Conservation (phyloP, 2,797 vertebrate genomes). For the Falco peregrinus region DNA sequence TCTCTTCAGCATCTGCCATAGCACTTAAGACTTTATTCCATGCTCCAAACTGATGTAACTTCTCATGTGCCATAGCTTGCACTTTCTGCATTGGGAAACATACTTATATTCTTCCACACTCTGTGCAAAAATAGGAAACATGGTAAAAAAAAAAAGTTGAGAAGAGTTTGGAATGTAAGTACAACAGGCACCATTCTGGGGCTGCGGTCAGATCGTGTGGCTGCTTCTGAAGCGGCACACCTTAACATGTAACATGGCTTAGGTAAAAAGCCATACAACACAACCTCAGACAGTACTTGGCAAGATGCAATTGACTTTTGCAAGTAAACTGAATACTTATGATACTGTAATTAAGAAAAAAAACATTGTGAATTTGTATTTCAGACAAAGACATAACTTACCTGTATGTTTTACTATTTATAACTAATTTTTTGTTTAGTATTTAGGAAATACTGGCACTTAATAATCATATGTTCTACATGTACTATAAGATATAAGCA, state of each 20-base stretch:
- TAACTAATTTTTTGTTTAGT: neutral
- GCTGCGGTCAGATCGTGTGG: neutral
- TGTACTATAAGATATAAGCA: neutral
- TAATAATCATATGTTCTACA: neutral
- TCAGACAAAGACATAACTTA: neutral
- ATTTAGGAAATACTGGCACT: neutral
- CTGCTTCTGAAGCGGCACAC: neutral
- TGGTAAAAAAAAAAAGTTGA: neutral
- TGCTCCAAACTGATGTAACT: neutral
- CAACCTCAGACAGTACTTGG: neutral
- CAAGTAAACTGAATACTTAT: neutral
- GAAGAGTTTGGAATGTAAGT: neutral
- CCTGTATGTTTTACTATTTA: neutral
- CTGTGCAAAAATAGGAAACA: neutral
- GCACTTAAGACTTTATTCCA: neutral
- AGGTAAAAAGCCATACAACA: neutral
- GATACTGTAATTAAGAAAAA: neutral
- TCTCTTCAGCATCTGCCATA: neutral
- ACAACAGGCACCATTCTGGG: neutral
- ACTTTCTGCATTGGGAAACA: neutral
- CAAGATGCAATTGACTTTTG: neutral
- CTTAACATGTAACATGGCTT: neutral
- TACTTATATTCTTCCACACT: neutral
- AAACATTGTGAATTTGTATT: neutral
- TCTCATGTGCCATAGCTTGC: neutral